phyloP scores from a whole-genome alignment of 2,113 vertebrate genomes.

The Coracopsis vasa region DNA sequence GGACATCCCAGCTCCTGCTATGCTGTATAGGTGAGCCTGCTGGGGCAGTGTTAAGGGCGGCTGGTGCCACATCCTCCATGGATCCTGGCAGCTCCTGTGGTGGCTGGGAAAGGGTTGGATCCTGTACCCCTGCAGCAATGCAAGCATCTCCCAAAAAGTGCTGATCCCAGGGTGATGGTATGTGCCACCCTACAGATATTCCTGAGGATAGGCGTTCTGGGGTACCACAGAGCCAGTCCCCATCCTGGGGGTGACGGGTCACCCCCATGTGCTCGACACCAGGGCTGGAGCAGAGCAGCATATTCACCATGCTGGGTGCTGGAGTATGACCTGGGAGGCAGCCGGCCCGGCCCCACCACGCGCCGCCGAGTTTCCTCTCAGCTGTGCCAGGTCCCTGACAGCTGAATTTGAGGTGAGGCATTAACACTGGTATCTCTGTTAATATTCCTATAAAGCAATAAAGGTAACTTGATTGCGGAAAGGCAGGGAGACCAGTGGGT shows the following conservation, averaged over 20 bases:
- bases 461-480: constrained; percentile 48
- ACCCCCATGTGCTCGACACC: rapidly evolving
- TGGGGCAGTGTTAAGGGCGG: not conserved
- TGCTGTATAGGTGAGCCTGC: not conserved
- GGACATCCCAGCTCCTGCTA: not conserved
- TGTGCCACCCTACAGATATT: not conserved
- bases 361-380: rapidly evolving
- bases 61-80: not conserved
- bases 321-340: rapidly evolving
- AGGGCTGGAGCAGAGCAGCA: not conserved
- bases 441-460: constrained; percentile 54
- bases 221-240: not conserved
- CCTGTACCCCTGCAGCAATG: not conserved
- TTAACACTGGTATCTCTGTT: constrained; percentile 60
- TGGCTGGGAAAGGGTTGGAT: not conserved
- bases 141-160: not conserved
- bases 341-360: rapidly evolving
- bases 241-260: rapidly evolving
- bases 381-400: not conserved
- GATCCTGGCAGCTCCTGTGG: not conserved
- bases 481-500: constrained; percentile 26
- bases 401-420: constrained; percentile 13
- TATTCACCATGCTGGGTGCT: not conserved
- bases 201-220: rapidly evolving
- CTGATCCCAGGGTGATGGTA: rapidly evolving